phyloP scores from a whole-genome alignment of 92 coral and sea anemone genomes.

The Pocillopora meandrina region DNA sequence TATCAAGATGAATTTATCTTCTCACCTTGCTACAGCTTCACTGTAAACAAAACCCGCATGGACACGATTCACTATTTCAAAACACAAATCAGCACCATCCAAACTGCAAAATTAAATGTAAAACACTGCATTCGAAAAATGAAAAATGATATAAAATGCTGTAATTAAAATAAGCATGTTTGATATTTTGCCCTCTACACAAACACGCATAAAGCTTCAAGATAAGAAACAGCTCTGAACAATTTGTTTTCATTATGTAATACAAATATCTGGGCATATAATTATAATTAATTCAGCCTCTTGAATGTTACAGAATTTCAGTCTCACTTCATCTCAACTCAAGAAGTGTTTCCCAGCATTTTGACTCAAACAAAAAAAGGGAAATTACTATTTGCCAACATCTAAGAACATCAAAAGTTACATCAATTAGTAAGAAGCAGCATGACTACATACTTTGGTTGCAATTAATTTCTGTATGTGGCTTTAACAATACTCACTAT shows the following conservation, averaged over 20 bases:
- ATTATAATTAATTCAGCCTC: background rate
- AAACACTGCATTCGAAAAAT: background rate
- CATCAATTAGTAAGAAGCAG: too few relatives aligned
- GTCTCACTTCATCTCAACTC: too few relatives aligned
- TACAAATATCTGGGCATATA: background rate
- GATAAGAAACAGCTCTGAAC: background rate
- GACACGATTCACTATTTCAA: conserved; percentile 98
- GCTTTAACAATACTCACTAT: conserved; percentile 71
- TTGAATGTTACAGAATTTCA: too few relatives aligned
- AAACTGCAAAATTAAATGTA: conserved; percentile 48
- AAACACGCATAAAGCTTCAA: background rate
- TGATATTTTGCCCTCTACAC: too few relatives aligned
- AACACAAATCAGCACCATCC: conserved; percentile 99
- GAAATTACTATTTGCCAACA: too few relatives aligned
- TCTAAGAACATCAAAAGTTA: too few relatives aligned
- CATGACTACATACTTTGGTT: too few relatives aligned
- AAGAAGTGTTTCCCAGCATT: too few relatives aligned
- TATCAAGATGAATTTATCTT: background rate
- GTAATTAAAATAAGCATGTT: too few relatives aligned
- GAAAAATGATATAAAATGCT: background rate
- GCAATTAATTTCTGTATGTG: too few relatives aligned
- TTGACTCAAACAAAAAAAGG: too few relatives aligned
- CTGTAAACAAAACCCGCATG: conserved; percentile 99
- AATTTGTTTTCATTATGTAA: background rate
- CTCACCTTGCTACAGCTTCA: conserved; percentile 99